phyloP scores from a whole-genome alignment of 1,140 invertebrate species.

The Caenorhabditis tropicalis region DNA sequence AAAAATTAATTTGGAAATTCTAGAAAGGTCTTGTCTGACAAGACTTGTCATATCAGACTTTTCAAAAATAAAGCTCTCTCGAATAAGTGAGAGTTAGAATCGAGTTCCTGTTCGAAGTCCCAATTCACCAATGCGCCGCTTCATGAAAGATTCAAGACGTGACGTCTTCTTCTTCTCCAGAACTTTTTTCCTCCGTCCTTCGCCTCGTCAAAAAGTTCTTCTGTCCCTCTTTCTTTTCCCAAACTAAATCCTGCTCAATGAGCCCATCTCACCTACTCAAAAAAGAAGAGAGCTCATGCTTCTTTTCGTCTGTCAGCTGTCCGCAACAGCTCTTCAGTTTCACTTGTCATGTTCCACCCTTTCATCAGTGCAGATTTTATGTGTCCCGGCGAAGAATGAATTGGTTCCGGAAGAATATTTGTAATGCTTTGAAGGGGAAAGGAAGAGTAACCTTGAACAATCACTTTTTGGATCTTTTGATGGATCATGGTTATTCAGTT shows the following conservation, averaged over 20 bases:
- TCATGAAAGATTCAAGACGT: not conserved
- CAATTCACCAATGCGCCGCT: not conserved
- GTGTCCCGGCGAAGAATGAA: not conserved
- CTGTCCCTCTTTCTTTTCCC: not conserved
- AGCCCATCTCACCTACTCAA: slow-evolving; percentile 16
- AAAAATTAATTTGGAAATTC: no score
- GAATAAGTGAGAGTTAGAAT: no score
- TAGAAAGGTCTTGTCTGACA: no score
- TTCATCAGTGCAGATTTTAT: not conserved
- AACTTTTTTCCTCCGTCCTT: not conserved
- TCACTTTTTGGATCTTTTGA: no score
- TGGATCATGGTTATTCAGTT: no score
- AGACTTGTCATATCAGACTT: no score
- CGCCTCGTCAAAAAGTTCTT: not conserved
- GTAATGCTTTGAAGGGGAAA: no score
- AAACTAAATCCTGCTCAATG: slow-evolving; percentile 19
- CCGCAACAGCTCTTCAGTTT: not conserved
- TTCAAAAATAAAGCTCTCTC: no score
- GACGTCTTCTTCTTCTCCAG: not conserved
- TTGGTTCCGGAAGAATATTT: not conserved
- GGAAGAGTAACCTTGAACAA: no score
- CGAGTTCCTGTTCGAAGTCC: no score
- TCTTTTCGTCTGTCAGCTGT: slow-evolving; percentile 8
- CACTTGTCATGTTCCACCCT: slow-evolving; percentile 17
- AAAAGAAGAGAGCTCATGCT: slow-evolving; percentile 9